Base-by-base conservation (phyloP, 2,888 invertebrate genomes). In the Nasonia oneida region DNA sequence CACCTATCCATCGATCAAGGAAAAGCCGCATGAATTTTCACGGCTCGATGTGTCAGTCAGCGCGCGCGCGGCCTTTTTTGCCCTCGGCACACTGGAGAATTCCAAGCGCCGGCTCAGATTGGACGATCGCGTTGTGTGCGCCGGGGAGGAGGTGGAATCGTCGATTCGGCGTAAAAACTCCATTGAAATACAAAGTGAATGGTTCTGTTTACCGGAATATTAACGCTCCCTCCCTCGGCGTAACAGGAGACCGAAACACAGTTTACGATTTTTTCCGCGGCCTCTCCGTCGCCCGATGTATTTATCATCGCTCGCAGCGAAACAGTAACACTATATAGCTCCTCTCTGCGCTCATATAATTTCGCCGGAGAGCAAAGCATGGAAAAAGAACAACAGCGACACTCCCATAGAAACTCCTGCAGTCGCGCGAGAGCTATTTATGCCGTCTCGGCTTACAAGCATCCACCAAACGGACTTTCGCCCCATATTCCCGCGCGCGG, bases 21-120 rank as follows among this genome's bases (percentile, higher is more conserved):
- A 77, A 83, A 83, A 86, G 80, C 71, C 82, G 83, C 83, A 83
- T 86, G 86, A 83, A 83, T 86, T 86, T 86, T 86, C 83, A 83
- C 86, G 78, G 75, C 82, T 64, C 18, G 12, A 12, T 42, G 71
- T 47, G 57, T n/a, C 23, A 23, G 10, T 42, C 23, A 47, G 8
- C 53, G 53, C 53, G 53, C 47, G 10, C 12, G 47, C 53, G 53
- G 15, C 15, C 37, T 70, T 70, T 70, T 37, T 33, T 29, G 33
- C 15, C 15, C 61, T 2, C 61, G 10, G n/a, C n/a, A 61, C n/a
- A n/a, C 23, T 29, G 29, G 37, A 37, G 37, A 37, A 47, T 47
- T 47, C 47, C 47, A 47, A 47, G 67, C 33, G 67, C 67, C 12
- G 23, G 12, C 23, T 67, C 67, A 23, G 29, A 67, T 67, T 67